Conservation (phyloP, 2,113 vertebrate genomes). For the Emydocephalus ijimae region DNA sequence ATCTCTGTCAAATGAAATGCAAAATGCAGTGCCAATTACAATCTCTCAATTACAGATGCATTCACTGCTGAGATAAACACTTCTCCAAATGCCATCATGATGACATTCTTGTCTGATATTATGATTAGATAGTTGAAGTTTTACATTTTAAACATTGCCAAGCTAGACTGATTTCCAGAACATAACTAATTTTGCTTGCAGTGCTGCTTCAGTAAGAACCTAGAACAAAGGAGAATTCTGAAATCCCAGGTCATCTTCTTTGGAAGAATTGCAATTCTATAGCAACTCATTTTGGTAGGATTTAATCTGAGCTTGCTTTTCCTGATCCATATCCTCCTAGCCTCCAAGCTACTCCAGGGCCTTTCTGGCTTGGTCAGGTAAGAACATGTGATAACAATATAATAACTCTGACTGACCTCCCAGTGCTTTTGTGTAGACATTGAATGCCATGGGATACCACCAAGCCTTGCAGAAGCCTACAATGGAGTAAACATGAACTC, state of each 20-base stretch:
- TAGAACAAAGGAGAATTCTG: background rate
- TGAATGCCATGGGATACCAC: background rate
- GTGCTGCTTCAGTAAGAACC: background rate
- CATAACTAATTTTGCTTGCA: background rate
- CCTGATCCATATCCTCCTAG: background rate
- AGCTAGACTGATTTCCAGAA: constrained; percentile 12
- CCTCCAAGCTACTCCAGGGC: background rate
- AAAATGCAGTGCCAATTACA: constrained; percentile 28
- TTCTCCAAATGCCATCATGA: constrained; percentile 9
- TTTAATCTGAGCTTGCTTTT: background rate
- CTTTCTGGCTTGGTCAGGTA: background rate
- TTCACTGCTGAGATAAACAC: constrained; percentile 39
- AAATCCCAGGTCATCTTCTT: background rate
- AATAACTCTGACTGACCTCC: background rate
- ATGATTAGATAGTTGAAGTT: constrained; percentile 29
- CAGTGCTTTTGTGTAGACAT: background rate
- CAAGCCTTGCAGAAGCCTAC: background rate
- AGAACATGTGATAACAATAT: background rate
- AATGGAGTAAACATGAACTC: background rate
- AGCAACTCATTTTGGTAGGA: background rate
- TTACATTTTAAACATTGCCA: constrained; percentile 33
- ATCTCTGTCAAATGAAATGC: constrained; percentile 34
- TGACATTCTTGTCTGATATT: constrained; percentile 33
- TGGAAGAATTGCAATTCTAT: background rate
- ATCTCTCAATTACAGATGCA: constrained; percentile 36